phyloP scores from a whole-genome alignment of 2,888 invertebrate genomes.

The Tineola bisselliella region DNA sequence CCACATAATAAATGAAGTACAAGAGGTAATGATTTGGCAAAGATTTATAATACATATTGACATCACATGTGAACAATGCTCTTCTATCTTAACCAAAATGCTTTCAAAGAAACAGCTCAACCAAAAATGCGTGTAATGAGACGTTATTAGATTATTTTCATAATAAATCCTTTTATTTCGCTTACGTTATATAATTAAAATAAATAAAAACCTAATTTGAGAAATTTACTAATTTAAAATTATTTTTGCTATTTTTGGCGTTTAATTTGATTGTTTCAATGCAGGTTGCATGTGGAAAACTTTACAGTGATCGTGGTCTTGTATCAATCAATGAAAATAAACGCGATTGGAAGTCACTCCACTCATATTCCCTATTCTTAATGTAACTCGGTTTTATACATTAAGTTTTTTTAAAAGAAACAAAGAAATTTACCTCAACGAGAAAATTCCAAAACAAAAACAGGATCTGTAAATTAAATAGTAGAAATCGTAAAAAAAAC shows the following conservation, averaged over 20 bases:
- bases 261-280: too few species aligned
- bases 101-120: background rate
- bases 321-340: too few species aligned
- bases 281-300: too few species aligned
- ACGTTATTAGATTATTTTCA: background rate
- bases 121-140: background rate
- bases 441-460: background rate
- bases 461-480: background rate
- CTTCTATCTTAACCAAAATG: background rate
- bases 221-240: too few species aligned
- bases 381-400: too few species aligned
- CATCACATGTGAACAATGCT: constrained; percentile 3
- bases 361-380: too few species aligned
- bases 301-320: too few species aligned
- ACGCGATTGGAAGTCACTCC: too few species aligned
- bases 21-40: constrained; percentile 35
- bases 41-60: constrained; percentile 29
- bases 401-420: too few species aligned
- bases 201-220: too few species aligned
- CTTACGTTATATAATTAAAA: background rate
- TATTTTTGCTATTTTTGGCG: too few species aligned
- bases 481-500: background rate
- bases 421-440: too few species aligned
- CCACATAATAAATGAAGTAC: constrained; percentile 39
- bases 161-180: background rate